Conservation (phyloP, 2,797 vertebrate species). For the Sarcoramphus papa region DNA sequence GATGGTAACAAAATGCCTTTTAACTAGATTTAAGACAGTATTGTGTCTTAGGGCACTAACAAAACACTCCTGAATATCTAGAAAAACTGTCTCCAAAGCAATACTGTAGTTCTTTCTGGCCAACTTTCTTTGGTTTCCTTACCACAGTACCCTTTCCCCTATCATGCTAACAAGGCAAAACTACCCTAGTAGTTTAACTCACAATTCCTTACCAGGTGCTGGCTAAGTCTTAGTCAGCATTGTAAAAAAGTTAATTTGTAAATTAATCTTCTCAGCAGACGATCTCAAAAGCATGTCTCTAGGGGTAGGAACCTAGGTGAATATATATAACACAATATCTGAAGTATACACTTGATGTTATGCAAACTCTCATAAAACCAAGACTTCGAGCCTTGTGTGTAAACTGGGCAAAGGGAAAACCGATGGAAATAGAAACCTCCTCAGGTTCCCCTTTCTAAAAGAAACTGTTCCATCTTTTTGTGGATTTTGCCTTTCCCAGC, state of each 20-base stretch:
- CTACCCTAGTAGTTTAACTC: background rate
- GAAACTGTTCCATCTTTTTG: background rate
- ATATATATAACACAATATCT: background rate
- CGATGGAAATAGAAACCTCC: background rate
- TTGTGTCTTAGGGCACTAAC: background rate
- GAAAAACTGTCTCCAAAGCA: background rate
- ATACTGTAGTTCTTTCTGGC: background rate
- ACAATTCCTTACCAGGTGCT: background rate
- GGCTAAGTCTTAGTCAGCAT: background rate
- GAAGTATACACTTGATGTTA: background rate
- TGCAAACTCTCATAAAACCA: background rate
- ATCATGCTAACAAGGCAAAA: background rate
- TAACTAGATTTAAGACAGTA: background rate
- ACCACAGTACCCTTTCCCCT: background rate
- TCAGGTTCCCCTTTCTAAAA: background rate
- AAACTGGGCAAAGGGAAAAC: background rate
- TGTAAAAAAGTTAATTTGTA: background rate
- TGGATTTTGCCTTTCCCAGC: background rate
- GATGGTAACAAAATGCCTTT: background rate
- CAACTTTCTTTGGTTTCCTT: background rate
- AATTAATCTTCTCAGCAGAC: background rate
- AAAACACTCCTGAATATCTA: background rate
- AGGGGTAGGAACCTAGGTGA: background rate
- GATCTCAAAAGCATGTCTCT: background rate
- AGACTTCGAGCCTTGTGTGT: background rate